Evolutionary conservation across 2,888 invertebrate genomes (phyloP).

Genomic region (Hololepta plana): DNA sequence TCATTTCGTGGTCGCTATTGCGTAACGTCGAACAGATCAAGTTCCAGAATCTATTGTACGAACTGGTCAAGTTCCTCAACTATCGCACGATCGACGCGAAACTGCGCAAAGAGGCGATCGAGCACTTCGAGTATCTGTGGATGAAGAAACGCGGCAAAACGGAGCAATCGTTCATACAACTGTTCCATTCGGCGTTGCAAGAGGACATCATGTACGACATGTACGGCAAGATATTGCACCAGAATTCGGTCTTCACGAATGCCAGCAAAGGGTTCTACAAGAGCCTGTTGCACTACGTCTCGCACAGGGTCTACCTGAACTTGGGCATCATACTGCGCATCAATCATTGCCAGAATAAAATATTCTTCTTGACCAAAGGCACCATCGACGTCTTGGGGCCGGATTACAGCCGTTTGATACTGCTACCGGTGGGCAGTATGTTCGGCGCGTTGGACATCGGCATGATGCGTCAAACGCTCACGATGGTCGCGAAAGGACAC

Average conservation of each 20-base stretch:
- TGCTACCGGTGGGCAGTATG: slow-evolving; percentile 12
- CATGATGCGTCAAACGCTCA: slow-evolving; percentile 11
- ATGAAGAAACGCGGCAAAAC: slow-evolving; percentile 9
- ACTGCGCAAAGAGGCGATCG: slow-evolving; percentile 9
- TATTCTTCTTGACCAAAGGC: slow-evolving; percentile 13
- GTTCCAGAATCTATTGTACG: slow-evolving; percentile 11
- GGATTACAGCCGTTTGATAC: slow-evolving; percentile 11
- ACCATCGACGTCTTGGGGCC: slow-evolving; percentile 14
- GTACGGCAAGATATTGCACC: slow-evolving; percentile 8
- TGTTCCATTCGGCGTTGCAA: slow-evolving; percentile 10
- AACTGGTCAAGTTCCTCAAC: slow-evolving; percentile 10
- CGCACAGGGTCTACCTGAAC: slow-evolving; percentile 9
- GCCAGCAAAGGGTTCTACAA: slow-evolving; percentile 10
- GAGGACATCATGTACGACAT: slow-evolving; percentile 12
- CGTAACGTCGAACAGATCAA: slow-evolving; percentile 8
- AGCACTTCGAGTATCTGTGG: slow-evolving; percentile 12
- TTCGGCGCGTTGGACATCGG: slow-evolving; percentile 13
- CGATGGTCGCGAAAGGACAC: slow-evolving; percentile 14
- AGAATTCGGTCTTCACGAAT: slow-evolving; percentile 8
- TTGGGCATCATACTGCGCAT: too few species aligned
- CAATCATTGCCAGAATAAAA: too few species aligned
- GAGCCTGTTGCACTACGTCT: slow-evolving; percentile 8
- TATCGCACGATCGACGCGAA: slow-evolving; percentile 9
- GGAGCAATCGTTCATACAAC: slow-evolving; percentile 6
- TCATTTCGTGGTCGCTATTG: slow-evolving; percentile 5